Conservation (phyloP, 2,113 vertebrate genomes). For the Podiceps cristatus region DNA sequence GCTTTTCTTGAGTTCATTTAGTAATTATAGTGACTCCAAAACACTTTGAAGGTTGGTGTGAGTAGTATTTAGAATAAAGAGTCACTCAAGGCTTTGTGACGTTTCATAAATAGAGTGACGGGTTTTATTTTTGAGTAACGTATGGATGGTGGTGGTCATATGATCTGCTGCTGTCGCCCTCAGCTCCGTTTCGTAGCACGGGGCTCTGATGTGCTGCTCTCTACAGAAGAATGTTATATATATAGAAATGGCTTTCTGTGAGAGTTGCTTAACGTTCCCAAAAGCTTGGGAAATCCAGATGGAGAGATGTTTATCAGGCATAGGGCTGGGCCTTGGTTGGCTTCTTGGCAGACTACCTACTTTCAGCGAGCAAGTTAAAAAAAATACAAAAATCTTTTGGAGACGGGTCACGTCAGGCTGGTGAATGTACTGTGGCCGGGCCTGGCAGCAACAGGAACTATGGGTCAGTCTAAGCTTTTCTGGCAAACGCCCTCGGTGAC, state of each 20-base stretch:
- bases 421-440: neutral
- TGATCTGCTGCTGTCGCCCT: neutral
- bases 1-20: neutral
- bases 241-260: neutral
- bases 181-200: neutral
- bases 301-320: conserved; percentile 37
- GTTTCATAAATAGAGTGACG: neutral
- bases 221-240: neutral
- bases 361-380: neutral
- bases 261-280: conserved; percentile 28
- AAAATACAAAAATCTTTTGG: neutral
- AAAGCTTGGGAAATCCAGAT: conserved; percentile 35
- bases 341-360: conserved; percentile 26
- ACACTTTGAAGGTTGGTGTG: neutral
- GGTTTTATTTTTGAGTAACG: neutral
- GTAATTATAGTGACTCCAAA: neutral
- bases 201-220: neutral
- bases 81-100: neutral
- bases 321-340: neutral
- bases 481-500: neutral
- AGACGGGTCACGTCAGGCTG: neutral
- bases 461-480: neutral
- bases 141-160: neutral
- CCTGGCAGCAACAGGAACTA: neutral
- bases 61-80: neutral